Evolutionary conservation across 1,140 invertebrate genomes (phyloP).

Genomic region (Archivesica marissinica): DNA sequence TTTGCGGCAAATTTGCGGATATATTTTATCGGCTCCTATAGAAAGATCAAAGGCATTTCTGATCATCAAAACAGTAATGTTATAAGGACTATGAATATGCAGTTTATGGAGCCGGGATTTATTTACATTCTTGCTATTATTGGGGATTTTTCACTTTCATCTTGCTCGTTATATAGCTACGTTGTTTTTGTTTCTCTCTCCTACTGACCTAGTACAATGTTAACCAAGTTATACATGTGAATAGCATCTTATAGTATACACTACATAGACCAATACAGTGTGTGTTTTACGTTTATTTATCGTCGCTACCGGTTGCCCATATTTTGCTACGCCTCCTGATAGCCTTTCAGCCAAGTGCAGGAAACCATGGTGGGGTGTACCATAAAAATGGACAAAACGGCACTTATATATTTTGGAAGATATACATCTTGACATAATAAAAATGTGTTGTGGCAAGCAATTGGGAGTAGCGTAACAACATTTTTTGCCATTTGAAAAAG

Average conservation of each 20-base stretch:
- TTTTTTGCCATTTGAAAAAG: too few relatives aligned
- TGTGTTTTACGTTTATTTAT: too few relatives aligned
- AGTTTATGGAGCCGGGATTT: constrained; percentile 26
- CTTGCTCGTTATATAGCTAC: neutral
- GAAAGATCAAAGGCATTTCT: constrained; percentile 38
- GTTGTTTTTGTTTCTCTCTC: constrained; percentile 1
- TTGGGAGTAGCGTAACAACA: too few relatives aligned
- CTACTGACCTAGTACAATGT: neutral
- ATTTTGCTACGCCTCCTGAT: too few relatives aligned
- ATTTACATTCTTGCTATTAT: constrained; percentile 30
- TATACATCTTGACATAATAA: too few relatives aligned
- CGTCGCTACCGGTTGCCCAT: too few relatives aligned
- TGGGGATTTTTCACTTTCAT: constrained; percentile 6
- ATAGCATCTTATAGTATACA: neutral
- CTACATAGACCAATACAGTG: neutral
- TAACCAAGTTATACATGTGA: neutral
- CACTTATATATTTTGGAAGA: too few relatives aligned
- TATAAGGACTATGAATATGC: constrained; percentile 3
- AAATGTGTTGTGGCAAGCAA: too few relatives aligned
- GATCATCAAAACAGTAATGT: constrained; percentile 35
- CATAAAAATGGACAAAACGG: too few relatives aligned
- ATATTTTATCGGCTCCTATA: constrained; percentile 47
- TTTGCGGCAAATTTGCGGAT: constrained; percentile 57
- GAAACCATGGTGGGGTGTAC: too few relatives aligned
- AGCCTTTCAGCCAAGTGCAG: too few relatives aligned